Conservation (phyloP, 2,113 vertebrate genomes). For the Emydura subglobosa region DNA sequence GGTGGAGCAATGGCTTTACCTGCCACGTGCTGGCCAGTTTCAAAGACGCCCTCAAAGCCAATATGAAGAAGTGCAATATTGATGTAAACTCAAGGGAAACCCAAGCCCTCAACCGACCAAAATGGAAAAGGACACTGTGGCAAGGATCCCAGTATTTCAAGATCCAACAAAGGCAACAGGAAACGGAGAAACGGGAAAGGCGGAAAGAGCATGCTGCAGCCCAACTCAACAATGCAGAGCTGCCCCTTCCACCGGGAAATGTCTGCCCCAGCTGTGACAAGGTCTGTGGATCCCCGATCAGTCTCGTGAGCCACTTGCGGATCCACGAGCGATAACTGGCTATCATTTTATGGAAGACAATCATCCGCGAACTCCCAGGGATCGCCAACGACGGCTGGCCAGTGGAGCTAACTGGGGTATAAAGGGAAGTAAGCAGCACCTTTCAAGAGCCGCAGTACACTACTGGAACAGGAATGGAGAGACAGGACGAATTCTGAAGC, state of each 20-base stretch:
- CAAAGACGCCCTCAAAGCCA: background rate
- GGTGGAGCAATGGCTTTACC: background rate
- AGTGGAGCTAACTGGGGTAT: background rate
- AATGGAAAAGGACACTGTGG: background rate
- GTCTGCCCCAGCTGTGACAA: background rate
- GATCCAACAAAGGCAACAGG: background rate
- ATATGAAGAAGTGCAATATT: background rate
- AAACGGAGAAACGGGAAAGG: background rate
- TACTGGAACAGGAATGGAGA: background rate
- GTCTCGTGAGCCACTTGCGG: no score
- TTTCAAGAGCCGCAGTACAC: background rate
- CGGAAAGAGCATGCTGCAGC: background rate
- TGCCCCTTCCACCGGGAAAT: background rate
- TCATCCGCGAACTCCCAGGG: background rate
- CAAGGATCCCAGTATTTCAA: background rate
- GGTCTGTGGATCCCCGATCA: background rate
- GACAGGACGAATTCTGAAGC: background rate
- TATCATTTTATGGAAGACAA: background rate
- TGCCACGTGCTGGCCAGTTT: background rate
- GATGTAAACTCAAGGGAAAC: background rate
- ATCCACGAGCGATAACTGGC: background rate
- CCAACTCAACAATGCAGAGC: background rate
- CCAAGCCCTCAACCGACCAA: background rate
- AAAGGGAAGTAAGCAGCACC: background rate
- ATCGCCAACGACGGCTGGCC: background rate